A percentile compares a stretch with the other conserved stretches of the same genome.
phyloP scores from a whole-genome alignment of 2,113 vertebrate genomes.

The Poeciliopsis turrubarensis region DNA sequence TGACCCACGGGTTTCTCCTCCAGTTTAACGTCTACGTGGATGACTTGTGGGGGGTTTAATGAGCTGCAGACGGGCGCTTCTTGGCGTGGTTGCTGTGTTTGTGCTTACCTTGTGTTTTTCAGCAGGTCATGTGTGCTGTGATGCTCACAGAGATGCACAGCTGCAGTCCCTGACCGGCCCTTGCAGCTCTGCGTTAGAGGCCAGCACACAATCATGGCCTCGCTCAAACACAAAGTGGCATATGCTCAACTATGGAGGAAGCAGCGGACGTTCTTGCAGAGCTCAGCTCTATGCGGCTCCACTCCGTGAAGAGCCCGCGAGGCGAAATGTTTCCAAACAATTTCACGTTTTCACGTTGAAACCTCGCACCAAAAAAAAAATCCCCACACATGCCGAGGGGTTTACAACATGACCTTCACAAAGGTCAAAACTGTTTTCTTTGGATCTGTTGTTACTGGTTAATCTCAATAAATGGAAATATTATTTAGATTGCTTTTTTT shows the following conservation, averaged over 20 bases:
- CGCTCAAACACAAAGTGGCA: conserved; percentile 66
- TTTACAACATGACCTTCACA: conserved; percentile 91
- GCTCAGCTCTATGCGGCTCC: conserved; percentile 67
- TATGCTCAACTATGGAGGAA: conserved; percentile 71
- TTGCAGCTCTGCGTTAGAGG: conserved; percentile 36
- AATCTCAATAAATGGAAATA: conserved; percentile 45
- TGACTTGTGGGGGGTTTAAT: background rate
- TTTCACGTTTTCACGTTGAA: conserved; percentile 73
- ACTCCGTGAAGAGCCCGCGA: conserved; percentile 59
- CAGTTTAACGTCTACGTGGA: conserved; percentile 3
- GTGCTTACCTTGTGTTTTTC: conserved; percentile 48
- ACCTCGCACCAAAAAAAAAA: conserved; percentile 20
- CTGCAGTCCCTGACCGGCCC: conserved; percentile 60
- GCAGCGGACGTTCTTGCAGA: conserved; percentile 69
- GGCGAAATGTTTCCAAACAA: conserved; percentile 83
- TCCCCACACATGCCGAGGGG: conserved; percentile 82
- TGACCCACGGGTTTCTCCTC: conserved; percentile 20
- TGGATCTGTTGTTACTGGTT: conserved; percentile 77
- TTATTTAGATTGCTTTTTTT: too few relatives aligned
- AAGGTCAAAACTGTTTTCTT: conserved; percentile 93
- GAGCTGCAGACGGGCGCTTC: background rate
- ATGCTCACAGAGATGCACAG: conserved; percentile 56
- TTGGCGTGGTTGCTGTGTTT: conserved; percentile 1
- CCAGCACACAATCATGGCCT: conserved; percentile 42
- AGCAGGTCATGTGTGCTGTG: conserved; percentile 47